Percentiles rank a stretch among this genome's conserved stretches.
Evolutionary conservation across 2,888 invertebrate species (phyloP).

Genomic region (Liodrosophila aerea): DNA sequence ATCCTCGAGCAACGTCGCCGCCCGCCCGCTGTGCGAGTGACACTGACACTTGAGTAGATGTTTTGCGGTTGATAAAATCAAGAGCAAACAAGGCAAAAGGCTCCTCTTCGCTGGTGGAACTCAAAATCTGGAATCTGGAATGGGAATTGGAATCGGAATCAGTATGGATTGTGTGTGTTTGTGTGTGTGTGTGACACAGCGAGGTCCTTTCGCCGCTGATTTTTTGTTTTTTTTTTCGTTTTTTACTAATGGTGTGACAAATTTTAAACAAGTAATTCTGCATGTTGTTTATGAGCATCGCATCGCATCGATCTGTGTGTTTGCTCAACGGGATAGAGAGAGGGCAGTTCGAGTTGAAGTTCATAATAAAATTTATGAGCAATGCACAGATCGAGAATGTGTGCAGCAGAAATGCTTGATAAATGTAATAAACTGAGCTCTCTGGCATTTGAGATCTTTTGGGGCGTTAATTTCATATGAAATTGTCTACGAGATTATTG

Average conservation of each 20-base stretch:
- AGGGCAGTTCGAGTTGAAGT: conserved; percentile 38
- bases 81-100: conserved; percentile 72
- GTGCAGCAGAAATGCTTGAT: conserved; percentile 9
- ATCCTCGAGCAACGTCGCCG: conserved; percentile 59
- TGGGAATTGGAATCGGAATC: background rate
- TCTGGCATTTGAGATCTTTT: conserved; percentile 10
- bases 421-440: conserved; percentile 12
- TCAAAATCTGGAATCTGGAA: conserved; percentile 19
- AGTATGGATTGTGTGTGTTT: conserved; percentile 2
- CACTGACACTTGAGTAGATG: conserved; percentile 80
- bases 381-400: conserved; percentile 52
- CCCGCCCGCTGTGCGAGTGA: conserved; percentile 78
- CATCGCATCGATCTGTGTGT: conserved; percentile 57
- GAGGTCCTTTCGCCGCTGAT: conserved; percentile 74
- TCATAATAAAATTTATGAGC: conserved; percentile 79
- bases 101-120: conserved; percentile 24
- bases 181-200: conserved; percentile 41
- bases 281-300: conserved; percentile 77
- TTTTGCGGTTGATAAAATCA: conserved; percentile 80
- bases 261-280: conserved; percentile 78
- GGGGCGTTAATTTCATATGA: conserved; percentile 57
- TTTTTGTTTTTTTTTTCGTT: no score
- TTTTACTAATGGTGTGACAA: conserved; percentile 80
- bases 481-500: conserved; percentile 55
- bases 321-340: conserved; percentile 56